Evolutionary conservation across 2,113 vertebrate species (phyloP).

Genomic region (Xiphorhynchus elegans): DNA sequence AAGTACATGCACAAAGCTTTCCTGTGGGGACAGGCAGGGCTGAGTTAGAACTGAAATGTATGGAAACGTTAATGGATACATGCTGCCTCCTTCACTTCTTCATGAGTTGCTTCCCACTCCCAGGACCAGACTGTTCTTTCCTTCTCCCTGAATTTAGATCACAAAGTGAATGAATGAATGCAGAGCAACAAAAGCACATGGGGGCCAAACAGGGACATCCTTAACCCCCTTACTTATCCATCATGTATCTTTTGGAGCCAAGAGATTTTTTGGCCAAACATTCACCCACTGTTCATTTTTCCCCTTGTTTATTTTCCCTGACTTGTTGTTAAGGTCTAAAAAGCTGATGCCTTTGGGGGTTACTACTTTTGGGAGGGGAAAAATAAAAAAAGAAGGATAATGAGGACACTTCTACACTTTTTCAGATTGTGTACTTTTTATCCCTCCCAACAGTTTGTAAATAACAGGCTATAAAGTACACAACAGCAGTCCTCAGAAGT

Average conservation of each 20-base stretch:
- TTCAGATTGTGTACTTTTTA: neutral
- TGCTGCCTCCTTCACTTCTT: neutral
- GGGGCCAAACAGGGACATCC: neutral
- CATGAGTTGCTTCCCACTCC: neutral
- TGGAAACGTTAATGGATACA: neutral
- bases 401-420: neutral
- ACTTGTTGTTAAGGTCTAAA: neutral
- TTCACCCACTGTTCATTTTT: neutral
- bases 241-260: neutral
- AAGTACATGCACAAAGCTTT: neutral
- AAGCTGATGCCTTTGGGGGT: neutral
- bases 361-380: neutral
- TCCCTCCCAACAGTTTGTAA: neutral
- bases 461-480: slow-evolving; percentile 47
- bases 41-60: neutral
- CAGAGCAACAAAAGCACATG: neutral
- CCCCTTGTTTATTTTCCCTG: neutral
- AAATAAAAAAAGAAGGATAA: neutral
- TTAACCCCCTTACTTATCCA: neutral
- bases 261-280: neutral
- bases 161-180: neutral
- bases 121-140: neutral
- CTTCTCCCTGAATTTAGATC: neutral
- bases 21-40: neutral
- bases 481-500: neutral